Percentiles rank a stretch among this genome's conserved stretches.
Conservation (phyloP, 2,888 invertebrate species). For the Parapristionchus giblindavisi region DNA sequence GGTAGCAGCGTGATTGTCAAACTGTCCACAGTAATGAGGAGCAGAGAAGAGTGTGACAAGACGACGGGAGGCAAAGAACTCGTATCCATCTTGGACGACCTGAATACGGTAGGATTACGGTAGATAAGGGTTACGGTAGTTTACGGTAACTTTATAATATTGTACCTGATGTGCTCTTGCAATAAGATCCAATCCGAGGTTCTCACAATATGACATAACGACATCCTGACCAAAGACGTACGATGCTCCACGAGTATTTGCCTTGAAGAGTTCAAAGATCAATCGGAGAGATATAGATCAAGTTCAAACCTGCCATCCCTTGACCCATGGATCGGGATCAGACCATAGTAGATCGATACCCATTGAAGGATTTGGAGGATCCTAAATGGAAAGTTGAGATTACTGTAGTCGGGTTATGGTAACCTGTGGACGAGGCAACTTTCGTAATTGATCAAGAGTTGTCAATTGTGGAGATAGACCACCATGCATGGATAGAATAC, state of each 20-base stretch:
- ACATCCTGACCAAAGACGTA: constrained; percentile 75
- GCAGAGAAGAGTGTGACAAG: constrained; percentile 55
- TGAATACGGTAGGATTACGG: not conserved
- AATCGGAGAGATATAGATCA: not conserved
- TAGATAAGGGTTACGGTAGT: not conserved
- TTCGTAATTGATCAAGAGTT: constrained; percentile 59
- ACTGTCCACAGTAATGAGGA: constrained; percentile 65
- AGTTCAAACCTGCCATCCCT: constrained; percentile 47
- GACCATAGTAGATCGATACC: constrained; percentile 59
- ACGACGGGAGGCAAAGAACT: constrained; percentile 55
- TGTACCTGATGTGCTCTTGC: constrained; percentile 68
- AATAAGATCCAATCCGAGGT: constrained; percentile 74
- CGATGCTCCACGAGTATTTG: constrained; percentile 73
- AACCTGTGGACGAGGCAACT: constrained; percentile 52
- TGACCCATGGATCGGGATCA: constrained; percentile 59
- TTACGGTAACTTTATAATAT: not conserved
- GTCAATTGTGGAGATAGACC: constrained; percentile 61
- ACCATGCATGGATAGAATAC: constrained; percentile 65
- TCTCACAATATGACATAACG: constrained; percentile 73
- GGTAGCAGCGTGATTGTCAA: constrained; percentile 59
- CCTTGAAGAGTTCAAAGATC: constrained; percentile 39
- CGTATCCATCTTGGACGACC: constrained; percentile 59
- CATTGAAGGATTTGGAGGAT: constrained; percentile 64
- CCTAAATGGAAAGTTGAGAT: constrained; percentile 39
- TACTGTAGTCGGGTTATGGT: constrained; percentile 46